These are phyloP conservation scores for Lucinisca nassula DNA, from an alignment of 2,888 invertebrate genomes.

Conservation along the genomic window DNA sequence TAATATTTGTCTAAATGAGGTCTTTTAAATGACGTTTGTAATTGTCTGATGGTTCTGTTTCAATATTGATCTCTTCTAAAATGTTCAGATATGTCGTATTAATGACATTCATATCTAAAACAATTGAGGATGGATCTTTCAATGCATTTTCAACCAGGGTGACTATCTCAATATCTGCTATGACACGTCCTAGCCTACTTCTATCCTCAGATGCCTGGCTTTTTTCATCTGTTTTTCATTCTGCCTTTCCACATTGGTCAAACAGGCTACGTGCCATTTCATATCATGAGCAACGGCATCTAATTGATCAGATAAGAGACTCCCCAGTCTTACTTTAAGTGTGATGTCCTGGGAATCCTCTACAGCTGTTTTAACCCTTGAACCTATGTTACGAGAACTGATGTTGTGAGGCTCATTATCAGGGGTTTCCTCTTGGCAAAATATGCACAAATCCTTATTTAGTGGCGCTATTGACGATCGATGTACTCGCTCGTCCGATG, in stretches of 20 bases:
- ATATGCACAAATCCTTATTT: not conserved
- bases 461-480: not conserved
- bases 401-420: not conserved
- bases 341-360: not conserved
- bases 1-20: not conserved
- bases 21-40: not conserved
- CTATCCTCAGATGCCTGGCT: not conserved
- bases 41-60: not conserved
- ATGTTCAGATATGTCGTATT: constrained; percentile 9
- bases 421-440: not conserved
- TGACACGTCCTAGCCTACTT: not conserved
- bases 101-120: not conserved
- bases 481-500: not conserved
- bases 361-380: not conserved
- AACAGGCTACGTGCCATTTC: not conserved
- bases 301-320: not conserved
- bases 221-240: not conserved
- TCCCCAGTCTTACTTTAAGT: not conserved
- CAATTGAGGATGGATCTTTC: not conserved
- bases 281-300: not conserved
- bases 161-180: not conserved
- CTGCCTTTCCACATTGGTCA: not conserved
- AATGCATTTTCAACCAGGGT: not conserved
- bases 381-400: not conserved
- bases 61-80: not conserved